phyloP scores from a whole-genome alignment of 2,113 vertebrate genomes.

The Gobius niger region DNA sequence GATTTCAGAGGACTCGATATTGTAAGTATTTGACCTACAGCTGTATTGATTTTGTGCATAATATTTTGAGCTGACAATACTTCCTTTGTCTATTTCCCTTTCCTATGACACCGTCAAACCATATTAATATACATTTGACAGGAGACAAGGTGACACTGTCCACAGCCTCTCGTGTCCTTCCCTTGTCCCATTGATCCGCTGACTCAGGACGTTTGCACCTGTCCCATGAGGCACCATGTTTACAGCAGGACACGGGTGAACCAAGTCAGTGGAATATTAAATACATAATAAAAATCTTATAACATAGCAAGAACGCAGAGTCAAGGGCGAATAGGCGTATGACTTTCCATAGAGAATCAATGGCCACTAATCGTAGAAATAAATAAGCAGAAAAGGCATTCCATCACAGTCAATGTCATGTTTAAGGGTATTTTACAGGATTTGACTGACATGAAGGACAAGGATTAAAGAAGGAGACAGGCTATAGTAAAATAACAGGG shows the following conservation, averaged over 20 bases:
- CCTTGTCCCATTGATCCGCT: conserved; percentile 68
- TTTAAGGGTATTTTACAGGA: too few relatives aligned
- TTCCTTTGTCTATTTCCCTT: neutral
- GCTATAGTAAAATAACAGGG: too few relatives aligned
- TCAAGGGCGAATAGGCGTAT: neutral
- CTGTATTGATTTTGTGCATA: too few relatives aligned
- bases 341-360: neutral
- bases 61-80: neutral
- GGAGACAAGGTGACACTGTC: conserved; percentile 55
- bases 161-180: conserved; percentile 42
- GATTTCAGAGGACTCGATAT: too few relatives aligned
- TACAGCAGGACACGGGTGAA: conserved; percentile 21
- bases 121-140: conserved; percentile 22
- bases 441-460: too few relatives aligned
- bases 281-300: neutral
- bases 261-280: neutral
- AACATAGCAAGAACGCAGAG: neutral
- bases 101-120: neutral
- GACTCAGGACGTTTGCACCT: conserved; percentile 44
- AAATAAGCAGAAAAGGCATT: too few relatives aligned
- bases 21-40: too few relatives aligned
- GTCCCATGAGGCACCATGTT: neutral
- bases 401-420: too few relatives aligned
- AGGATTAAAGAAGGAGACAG: too few relatives aligned
- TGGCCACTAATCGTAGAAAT: neutral